A percentile compares a stretch with the other conserved stretches of the same genome.
These are phyloP conservation scores for Petrocephalus zakoni DNA, from an alignment of 2,113 vertebrate species.

Conservation along the genomic window DNA sequence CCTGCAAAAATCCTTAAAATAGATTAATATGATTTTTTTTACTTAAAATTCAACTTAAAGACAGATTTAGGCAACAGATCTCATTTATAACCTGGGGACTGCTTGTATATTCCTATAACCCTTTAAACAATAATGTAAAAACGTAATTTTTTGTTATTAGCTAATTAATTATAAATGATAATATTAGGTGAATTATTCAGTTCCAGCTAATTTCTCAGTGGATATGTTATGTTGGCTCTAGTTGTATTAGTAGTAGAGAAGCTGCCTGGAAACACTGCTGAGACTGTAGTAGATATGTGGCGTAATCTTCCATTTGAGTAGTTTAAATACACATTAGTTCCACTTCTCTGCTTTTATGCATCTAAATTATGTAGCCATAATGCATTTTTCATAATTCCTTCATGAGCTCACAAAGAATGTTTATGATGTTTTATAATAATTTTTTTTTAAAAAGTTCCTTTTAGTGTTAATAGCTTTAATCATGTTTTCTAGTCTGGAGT, in stretches of 20 bases:
- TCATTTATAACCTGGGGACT: too few relatives aligned
- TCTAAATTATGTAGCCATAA: background rate
- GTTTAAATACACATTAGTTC: background rate
- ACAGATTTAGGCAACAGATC: too few relatives aligned
- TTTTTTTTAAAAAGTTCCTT: slow-evolving; percentile 3
- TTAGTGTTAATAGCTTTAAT: background rate
- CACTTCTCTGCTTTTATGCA: background rate
- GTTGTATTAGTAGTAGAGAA: background rate
- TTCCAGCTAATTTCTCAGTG: background rate
- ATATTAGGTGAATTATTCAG: too few relatives aligned
- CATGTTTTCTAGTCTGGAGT: slow-evolving; percentile 70
- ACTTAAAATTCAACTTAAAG: too few relatives aligned
- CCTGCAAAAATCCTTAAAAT: too few relatives aligned
- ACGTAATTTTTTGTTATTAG: too few relatives aligned
- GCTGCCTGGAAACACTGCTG: background rate
- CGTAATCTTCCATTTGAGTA: background rate
- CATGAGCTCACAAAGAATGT: background rate
- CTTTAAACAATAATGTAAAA: too few relatives aligned
- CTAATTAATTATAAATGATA: too few relatives aligned
- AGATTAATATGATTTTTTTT: too few relatives aligned
- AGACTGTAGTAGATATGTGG: background rate
- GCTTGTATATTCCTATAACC: too few relatives aligned
- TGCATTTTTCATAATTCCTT: background rate
- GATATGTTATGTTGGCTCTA: background rate
- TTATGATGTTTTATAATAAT: background rate